Conservation (phyloP, 2,113 vertebrate species). For the Plectropomus leopardus region DNA sequence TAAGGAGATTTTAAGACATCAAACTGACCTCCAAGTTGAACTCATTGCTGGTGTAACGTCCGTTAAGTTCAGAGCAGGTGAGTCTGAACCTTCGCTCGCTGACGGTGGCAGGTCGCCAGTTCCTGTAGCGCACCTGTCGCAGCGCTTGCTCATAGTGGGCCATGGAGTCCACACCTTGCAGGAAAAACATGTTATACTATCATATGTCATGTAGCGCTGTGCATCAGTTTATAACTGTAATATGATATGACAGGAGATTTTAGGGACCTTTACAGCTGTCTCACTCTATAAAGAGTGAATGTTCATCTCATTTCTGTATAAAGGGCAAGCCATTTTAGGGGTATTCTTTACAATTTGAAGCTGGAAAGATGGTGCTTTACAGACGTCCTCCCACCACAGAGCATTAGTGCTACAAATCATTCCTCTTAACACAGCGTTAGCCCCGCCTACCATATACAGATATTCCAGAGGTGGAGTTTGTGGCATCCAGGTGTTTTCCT, state of each 20-base stretch:
- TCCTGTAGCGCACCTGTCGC: constrained; percentile 90
- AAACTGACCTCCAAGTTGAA: constrained; percentile 91
- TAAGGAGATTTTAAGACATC: background rate
- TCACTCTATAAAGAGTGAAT: constrained; percentile 3
- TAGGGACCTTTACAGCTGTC: constrained; percentile 28
- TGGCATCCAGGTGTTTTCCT: constrained; percentile 94
- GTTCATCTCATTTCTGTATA: constrained; percentile 8
- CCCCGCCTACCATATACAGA: constrained; percentile 91
- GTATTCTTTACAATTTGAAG: background rate
- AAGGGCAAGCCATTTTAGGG: constrained; percentile 15
- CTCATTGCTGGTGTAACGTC: constrained; percentile 95
- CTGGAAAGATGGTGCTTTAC: background rate
- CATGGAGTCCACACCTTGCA: constrained; percentile 94
- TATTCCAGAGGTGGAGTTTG: constrained; percentile 95
- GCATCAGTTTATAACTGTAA: background rate
- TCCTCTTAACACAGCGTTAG: background rate
- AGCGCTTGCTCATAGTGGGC: constrained; percentile 92
- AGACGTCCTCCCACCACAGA: background rate
- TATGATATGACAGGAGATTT: constrained; percentile 7
- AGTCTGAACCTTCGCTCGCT: constrained; percentile 90
- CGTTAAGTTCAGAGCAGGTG: constrained; percentile 96
- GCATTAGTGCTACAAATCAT: background rate
- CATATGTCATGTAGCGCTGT: background rate
- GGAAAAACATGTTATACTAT: background rate
- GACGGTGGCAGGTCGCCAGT: constrained; percentile 85